Evolutionary conservation across 2,113 vertebrate genomes (phyloP), one percentile per base, ranked within the genome.

Genomic region (Orientallactaga bullata): DNA sequence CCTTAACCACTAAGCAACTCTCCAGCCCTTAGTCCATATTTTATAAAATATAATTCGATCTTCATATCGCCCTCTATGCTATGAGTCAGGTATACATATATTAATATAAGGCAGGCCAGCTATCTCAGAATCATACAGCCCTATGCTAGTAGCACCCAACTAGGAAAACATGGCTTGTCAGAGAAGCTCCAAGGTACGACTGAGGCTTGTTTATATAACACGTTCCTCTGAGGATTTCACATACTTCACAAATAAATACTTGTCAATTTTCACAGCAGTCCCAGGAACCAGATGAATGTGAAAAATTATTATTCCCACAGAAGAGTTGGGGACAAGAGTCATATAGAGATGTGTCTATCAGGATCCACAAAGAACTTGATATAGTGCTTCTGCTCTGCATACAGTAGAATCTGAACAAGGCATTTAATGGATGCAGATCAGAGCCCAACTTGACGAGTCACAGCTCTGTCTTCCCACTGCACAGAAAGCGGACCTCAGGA

Each of bases 261-360:
- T 93, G 83, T 66, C 81, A 92, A 94, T 88, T 96, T 95, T 96
- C 92, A 93, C 93, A 95, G 77, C 69, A 82, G 85, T 85, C 91
- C 76, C 65, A 92, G 74, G 88, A 96, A 92, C 65, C n/a, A 92
- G 76, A 78, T 55, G 80, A 83, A 76, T 82, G 82, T 76, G 68
- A 94, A 95, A 94, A 90, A 85, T 86, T 95, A 90, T 51, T 85
- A 87, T 96, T 95, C 58, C 79, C 92, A 71, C 9, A 39, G 82
- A 68, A 93, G 42, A 95, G 28, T 10, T 84, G 32, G 73, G 82
- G 69, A 61, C 68, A 96, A 91, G 68, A 81, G 91, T 82, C 78
- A 16, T 17, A 26, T 8, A 68, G 78, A 95, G 76, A 91, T 24
- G 4, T 88, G n/a, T 88, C n/a, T 88, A n/a, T 69, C 65, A 72